Evolutionary conservation across 2,888 invertebrate genomes (phyloP), one percentile per base, ranked within the genome.

Genomic region (Busseola fusca): DNA sequence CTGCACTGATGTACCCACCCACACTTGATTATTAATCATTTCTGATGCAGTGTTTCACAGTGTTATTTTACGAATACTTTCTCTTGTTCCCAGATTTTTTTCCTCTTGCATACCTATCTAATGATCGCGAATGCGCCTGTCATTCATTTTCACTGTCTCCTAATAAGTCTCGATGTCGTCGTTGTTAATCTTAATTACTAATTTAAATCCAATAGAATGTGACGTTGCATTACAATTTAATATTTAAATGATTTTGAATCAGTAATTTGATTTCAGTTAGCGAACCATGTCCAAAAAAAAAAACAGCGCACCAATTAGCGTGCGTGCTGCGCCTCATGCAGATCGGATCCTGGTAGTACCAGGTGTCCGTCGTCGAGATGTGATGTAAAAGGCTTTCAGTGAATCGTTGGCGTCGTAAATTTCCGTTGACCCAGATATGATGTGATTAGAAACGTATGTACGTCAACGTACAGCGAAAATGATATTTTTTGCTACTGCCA

Each of bases 351-450:
- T 95, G 95, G 95, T 94, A 92, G 90, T 89, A 86, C 92, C 93
- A 91, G 91, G 91, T 91, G 91, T 85, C 89, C 78, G 86, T 83
- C 89, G 83, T 86, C 81, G 87, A 89, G 89, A 89, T 87, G 89
- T 93, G 95, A 95, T 93, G 95, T 95, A 95, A 95, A 95, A 94
- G 89, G 87, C 94, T 95, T 94, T 94, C 94, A 95, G 94, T 90
- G 91, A 87, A 91, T 91, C 90, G 90, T 85, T 88, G 85, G 89
- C 91, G 86, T 92, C 90, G 95, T 93, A 94, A 91, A 92, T 92
- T 95, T 95, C 95, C 95, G 93, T 85, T 95, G 94, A 92, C 95
- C 95, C 89, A 94, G 95, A 93, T 95, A 88, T 93, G 91, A 91
- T 93, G 91, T 91, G 92, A 94, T 94, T 95, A 95, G 95, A 95